Evolutionary conservation across 2,888 invertebrate genomes (phyloP).

Genomic region (Blera fallax): DNA sequence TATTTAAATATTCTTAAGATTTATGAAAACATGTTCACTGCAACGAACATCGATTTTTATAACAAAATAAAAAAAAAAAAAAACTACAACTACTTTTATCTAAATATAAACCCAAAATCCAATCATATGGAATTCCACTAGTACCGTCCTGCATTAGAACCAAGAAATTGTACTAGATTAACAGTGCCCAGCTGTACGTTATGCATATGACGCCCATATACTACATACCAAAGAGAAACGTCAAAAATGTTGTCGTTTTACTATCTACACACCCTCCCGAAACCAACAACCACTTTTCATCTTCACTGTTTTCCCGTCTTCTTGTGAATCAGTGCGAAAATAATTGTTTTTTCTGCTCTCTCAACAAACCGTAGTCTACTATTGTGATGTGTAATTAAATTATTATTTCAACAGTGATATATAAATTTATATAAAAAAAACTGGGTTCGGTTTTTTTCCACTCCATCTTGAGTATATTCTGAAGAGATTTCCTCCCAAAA

Average conservation of each 20-base stretch:
- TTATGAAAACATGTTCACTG: no score
- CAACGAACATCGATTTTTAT: no score
- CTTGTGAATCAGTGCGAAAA: slow-evolving; percentile 67
- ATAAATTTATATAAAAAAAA: background rate
- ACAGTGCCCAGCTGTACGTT: slow-evolving; percentile 8
- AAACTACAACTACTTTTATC: no score
- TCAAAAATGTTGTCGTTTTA: slow-evolving; percentile 53
- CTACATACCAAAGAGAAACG: slow-evolving; percentile 46
- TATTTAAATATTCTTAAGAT: no score
- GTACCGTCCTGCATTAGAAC: background rate
- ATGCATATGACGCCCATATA: slow-evolving; percentile 61
- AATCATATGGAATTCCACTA: background rate
- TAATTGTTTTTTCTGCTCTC: slow-evolving; percentile 41
- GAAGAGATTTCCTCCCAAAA: background rate
- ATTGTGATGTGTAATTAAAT: slow-evolving; percentile 40
- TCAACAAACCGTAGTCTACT: background rate
- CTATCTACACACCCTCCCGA: slow-evolving; percentile 50
- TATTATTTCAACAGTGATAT: background rate
- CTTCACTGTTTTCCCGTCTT: slow-evolving; percentile 56
- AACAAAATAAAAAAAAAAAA: no score
- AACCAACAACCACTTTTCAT: slow-evolving; percentile 66
- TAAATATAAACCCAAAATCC: background rate
- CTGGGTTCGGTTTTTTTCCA: background rate
- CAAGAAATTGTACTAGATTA: slow-evolving; percentile 44
- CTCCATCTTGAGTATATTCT: background rate